phyloP scores from a whole-genome alignment of 2,888 invertebrate genomes.

The Pyrgus malvae region DNA sequence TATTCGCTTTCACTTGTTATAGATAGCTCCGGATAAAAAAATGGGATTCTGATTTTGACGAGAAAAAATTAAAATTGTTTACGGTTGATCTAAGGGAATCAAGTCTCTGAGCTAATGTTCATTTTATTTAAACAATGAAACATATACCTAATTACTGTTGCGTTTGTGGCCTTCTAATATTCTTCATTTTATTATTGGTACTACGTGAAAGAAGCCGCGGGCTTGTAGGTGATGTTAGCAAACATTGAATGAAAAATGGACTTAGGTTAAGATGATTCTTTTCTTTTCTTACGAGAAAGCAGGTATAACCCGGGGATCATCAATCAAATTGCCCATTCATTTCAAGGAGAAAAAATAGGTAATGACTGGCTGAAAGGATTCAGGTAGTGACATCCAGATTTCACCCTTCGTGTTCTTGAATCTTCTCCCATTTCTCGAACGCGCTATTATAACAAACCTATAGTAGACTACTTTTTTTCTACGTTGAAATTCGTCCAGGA shows the following conservation, averaged over 20 bases:
- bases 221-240: constrained; percentile 23
- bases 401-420: neutral
- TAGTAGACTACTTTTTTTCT: constrained; percentile 29
- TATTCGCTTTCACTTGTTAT: constrained; percentile 1
- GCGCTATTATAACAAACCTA: constrained; percentile 30
- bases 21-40: neutral
- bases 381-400: neutral
- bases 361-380: neutral
- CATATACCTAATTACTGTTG: neutral
- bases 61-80: constrained; percentile 16
- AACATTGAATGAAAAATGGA: constrained; percentile 18
- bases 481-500: constrained; percentile 6
- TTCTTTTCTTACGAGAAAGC: too few species aligned
- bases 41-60: neutral
- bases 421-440: constrained; percentile 27
- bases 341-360: neutral
- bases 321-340: too few species aligned
- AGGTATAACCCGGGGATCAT: constrained; percentile 1
- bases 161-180: constrained; percentile 8
- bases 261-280: constrained; percentile 17
- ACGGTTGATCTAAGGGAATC: constrained; percentile 6
- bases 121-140: constrained; percentile 11
- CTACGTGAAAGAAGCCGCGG: constrained; percentile 5
- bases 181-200: constrained; percentile 17
- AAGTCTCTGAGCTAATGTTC: constrained; percentile 8